A percentile compares a stretch with the other conserved stretches of the same genome.
phyloP scores from a whole-genome alignment of 2,888 invertebrate species.

The Drosophila mettleri region DNA sequence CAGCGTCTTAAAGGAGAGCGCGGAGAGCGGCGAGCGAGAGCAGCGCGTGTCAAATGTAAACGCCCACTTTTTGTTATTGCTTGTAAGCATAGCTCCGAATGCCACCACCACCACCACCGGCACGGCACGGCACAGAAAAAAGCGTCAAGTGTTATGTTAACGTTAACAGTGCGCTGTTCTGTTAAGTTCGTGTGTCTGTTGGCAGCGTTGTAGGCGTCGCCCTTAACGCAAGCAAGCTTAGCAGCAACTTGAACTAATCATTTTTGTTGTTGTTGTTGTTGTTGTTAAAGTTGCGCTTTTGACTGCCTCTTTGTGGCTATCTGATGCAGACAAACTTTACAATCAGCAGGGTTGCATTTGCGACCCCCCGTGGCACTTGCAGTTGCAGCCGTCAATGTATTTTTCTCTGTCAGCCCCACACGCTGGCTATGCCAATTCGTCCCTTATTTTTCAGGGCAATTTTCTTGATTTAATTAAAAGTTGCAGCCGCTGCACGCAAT shows the following conservation, averaged over 20 bases:
- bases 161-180: constrained; percentile 52
- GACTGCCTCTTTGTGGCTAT: constrained; percentile 43
- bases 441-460: constrained; percentile 3
- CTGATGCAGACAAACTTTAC: constrained; percentile 69
- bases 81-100: constrained; percentile 50
- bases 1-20: constrained; percentile 56
- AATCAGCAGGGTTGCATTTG: constrained; percentile 40
- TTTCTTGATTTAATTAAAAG: constrained; percentile 74
- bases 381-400: constrained; percentile 16
- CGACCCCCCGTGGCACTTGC: constrained; percentile 18
- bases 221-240: constrained; percentile 27
- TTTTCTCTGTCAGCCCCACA: background rate
- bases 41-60: constrained; percentile 59
- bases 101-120: constrained; percentile 37
- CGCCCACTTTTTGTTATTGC: constrained; percentile 74
- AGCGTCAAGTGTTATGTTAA: constrained; percentile 39
- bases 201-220: constrained; percentile 59
- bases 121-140: constrained; percentile 43
- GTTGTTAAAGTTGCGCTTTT: constrained; percentile 45
- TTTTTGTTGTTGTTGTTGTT: constrained; percentile 10
- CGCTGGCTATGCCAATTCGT: too few species aligned
- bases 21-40: constrained; percentile 42
- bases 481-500: constrained; percentile 55
- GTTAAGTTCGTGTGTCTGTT: constrained; percentile 46
- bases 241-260: constrained; percentile 10